Conservation (phyloP, 2,797 vertebrate species). For the Saxicola maurus region DNA sequence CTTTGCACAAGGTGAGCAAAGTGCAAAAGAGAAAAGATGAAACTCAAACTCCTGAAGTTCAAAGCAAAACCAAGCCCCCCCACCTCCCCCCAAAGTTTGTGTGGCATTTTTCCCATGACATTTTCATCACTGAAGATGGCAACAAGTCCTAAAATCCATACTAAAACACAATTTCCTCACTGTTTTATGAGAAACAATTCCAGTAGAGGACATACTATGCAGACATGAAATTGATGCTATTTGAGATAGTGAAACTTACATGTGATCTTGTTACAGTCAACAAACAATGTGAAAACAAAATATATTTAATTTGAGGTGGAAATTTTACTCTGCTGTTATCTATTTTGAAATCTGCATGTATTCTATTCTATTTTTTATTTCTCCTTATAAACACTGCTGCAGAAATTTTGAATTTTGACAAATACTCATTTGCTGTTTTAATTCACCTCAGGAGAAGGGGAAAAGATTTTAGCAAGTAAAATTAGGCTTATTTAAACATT, state of each 20-base stretch:
- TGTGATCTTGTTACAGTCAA: neutral
- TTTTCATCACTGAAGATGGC: neutral
- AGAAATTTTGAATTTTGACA: neutral
- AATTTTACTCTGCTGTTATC: neutral
- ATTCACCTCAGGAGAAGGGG: neutral
- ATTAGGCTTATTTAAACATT: constrained; percentile 26
- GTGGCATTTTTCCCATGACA: neutral
- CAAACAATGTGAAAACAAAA: neutral
- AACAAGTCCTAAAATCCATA: neutral
- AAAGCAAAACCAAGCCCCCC: neutral
- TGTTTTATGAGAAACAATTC: neutral
- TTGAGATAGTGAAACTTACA: neutral
- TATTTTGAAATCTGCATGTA: neutral
- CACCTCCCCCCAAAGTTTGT: accelerated
- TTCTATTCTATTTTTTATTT: neutral
- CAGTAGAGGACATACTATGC: neutral
- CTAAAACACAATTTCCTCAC: neutral
- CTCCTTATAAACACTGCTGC: neutral
- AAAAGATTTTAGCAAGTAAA: constrained; percentile 19
- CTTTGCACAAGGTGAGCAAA: neutral
- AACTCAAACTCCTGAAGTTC: neutral
- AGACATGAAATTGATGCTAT: neutral
- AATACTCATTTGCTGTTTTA: neutral
- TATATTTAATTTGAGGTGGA: neutral
- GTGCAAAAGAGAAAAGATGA: neutral